Evolutionary conservation across 2,888 invertebrate genomes (phyloP), one percentile per base, ranked within the genome.

Genomic region (Caenorhabditis parvicauda): DNA sequence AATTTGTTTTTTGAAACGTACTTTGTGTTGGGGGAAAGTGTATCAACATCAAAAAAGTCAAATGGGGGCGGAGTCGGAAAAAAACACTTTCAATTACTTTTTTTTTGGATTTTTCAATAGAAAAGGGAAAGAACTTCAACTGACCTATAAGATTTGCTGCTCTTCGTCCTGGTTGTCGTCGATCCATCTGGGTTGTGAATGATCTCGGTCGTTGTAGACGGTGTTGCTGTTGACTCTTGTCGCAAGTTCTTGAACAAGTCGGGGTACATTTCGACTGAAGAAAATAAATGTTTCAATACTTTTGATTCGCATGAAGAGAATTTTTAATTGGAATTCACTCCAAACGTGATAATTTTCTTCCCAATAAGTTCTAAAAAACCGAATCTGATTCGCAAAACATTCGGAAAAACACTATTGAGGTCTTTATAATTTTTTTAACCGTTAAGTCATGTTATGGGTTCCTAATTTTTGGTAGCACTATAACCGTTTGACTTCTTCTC

Each of bases 111-210:
- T 24, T 12, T 38, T 32, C 38, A 24, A 27, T 27, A 37, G n/a
- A 21, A n/a, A 38, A 41, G 25, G 39, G 39, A 12, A 38, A 7
- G 24, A 22, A 48, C 21, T 45, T 46, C 24, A 32, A 27, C 50
- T 41, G 22, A 72, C 74, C 72, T 74, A 42, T 61, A 66, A 27
- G 59, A 55, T 43, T 80, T 77, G 37, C 75, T 75, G 21, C 70
- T 71, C 45, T 71, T 62, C 9, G 64, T 70, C 25, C 70, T 49
- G 19, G 74, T 76, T 5, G 76, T 76, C 27, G 69, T 75, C 9
- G 74, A 66, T 17, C 80, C 80, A 47, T 80, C 80, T 3, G 74
- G 63, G 54, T 80, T 79, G 28, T 62, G 55, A 24, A 79, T 67
- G 14, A 72, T 62, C 52, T 79, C 77, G 29, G 70, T 70, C 12